These are phyloP conservation scores for Pica pica DNA, from an alignment of 2,113 vertebrate species.

Conservation along the genomic window DNA sequence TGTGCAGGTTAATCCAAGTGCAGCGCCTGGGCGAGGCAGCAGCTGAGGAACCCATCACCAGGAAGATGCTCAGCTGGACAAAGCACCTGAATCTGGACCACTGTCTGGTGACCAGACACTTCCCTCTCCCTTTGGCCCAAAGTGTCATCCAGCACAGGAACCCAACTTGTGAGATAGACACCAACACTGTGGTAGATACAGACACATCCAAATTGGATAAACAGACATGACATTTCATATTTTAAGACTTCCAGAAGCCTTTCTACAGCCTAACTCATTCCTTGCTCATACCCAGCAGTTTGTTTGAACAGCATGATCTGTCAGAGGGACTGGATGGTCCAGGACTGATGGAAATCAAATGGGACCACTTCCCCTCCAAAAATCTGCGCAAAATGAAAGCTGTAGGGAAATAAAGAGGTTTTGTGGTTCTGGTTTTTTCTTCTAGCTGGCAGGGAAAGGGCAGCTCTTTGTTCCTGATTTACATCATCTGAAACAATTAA, in stretches of 20 bases:
- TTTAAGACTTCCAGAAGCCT: neutral
- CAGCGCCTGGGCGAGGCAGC: neutral
- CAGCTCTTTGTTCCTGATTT: slow-evolving; percentile 10
- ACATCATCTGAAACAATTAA: slow-evolving; percentile 28
- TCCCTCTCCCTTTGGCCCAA: neutral
- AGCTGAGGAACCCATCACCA: neutral
- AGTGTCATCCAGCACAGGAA: neutral
- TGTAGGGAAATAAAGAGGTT: neutral
- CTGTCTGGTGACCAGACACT: neutral
- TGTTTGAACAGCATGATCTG: neutral
- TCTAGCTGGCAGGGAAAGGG: neutral
- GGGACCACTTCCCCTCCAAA: neutral
- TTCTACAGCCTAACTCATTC: neutral
- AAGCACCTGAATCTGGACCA: neutral
- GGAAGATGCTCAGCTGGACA: neutral
- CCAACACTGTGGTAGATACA: fast-evolving
- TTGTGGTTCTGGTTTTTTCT: neutral
- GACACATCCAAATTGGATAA: neutral
- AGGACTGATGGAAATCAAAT: neutral
- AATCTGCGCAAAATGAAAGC: neutral
- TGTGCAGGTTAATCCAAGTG: neutral
- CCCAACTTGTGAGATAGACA: neutral
- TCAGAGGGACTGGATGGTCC: neutral
- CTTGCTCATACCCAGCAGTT: neutral
- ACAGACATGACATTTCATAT: neutral